A percentile compares a stretch with the other conserved stretches of the same genome.
Conservation (phyloP, 2,888 invertebrate species). For the Pseudanteris insignis region DNA sequence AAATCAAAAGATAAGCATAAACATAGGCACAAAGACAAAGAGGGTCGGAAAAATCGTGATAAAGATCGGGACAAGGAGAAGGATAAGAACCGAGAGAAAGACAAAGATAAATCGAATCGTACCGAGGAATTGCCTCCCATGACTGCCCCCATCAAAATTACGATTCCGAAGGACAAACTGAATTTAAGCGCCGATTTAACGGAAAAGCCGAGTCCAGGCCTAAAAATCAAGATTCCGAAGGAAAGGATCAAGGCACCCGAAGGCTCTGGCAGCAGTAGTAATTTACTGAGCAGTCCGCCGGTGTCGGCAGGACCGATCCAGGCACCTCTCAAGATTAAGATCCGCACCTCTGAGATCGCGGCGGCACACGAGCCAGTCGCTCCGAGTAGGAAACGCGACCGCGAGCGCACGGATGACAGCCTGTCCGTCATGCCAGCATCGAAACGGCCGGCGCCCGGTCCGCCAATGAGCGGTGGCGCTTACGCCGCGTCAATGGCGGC, state of each 20-base stretch:
- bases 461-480: no score
- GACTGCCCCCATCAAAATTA: constrained; percentile 69
- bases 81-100: no score
- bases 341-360: constrained; percentile 69
- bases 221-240: constrained; percentile 86
- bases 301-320: constrained; percentile 48
- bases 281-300: constrained; percentile 11
- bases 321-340: constrained; percentile 77
- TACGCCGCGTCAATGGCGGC: background rate
- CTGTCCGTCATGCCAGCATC: constrained; percentile 44
- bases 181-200: constrained; percentile 56
- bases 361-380: constrained; percentile 48
- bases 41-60: constrained; percentile 9
- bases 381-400: constrained; percentile 39
- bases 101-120: background rate
- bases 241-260: constrained; percentile 71
- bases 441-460: constrained; percentile 61
- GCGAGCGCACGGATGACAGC: constrained; percentile 64
- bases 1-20: constrained; percentile 78
- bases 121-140: no score
- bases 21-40: constrained; percentile 41
- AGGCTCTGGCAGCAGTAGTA: constrained; percentile 55
- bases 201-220: constrained; percentile 63
- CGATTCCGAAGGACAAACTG: constrained; percentile 72
- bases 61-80: constrained; percentile 66